These are phyloP conservation scores for Orestias chungarensis DNA, from an alignment of 2,797 vertebrate genomes.

Conservation along the genomic window DNA sequence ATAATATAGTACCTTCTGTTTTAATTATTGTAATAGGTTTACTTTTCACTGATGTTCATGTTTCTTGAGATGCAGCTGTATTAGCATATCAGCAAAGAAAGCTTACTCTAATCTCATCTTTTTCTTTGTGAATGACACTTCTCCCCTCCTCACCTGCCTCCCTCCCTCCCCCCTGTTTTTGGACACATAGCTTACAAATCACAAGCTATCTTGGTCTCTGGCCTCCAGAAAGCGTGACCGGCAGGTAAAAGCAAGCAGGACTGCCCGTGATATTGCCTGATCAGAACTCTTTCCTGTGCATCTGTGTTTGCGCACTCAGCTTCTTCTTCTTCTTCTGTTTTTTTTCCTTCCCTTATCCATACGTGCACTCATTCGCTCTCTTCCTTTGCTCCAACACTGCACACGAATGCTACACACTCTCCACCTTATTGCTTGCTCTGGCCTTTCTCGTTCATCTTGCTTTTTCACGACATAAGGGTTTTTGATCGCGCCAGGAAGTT, in stretches of 20 bases:
- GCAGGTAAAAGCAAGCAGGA: conserved; percentile 84
- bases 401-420: conserved; percentile 59
- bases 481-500: conserved; percentile 24
- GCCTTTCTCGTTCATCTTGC: conserved; percentile 63
- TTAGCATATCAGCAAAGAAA: conserved; percentile 20
- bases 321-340: conserved; percentile 33
- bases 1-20: background rate
- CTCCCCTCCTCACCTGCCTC: conserved; percentile 68
- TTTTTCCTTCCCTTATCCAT: conserved; percentile 21
- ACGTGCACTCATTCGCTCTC: conserved; percentile 44
- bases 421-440: conserved; percentile 64
- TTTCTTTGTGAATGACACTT: conserved; percentile 82
- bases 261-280: conserved; percentile 82
- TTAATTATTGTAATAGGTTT: background rate
- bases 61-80: conserved; percentile 3
- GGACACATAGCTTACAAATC: conserved; percentile 87
- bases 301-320: conserved; percentile 72
- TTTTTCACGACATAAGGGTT: conserved; percentile 44
- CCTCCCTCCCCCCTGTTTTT: conserved; percentile 76
- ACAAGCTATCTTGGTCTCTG: conserved; percentile 88
- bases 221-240: conserved; percentile 87
- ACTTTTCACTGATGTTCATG: background rate
- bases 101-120: conserved; percentile 81
- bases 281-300: conserved; percentile 70
- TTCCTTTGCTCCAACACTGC: conserved; percentile 55